Percentiles rank a stretch among this genome's conserved stretches.
Evolutionary conservation across 2,888 invertebrate species (phyloP).

Genomic region (Himalopsyche anomala): DNA sequence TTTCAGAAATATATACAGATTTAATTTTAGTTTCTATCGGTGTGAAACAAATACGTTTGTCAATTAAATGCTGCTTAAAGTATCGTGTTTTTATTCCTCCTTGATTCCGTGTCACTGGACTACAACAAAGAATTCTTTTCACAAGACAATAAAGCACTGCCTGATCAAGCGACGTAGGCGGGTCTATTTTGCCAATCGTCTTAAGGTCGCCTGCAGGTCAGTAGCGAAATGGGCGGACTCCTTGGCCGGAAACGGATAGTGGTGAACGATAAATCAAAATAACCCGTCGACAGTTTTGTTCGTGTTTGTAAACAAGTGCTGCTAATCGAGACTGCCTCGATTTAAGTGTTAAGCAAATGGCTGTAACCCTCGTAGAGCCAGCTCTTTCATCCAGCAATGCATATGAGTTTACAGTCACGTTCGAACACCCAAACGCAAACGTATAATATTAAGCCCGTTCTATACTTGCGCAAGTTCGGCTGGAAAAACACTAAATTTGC

Average conservation of each 20-base stretch:
- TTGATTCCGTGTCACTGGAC: no score
- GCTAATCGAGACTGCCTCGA: slow-evolving; percentile 10
- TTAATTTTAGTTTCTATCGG: no score
- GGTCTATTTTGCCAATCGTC: neutral
- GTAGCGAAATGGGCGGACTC: slow-evolving; percentile 7
- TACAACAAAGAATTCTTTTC: no score
- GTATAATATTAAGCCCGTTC: no score
- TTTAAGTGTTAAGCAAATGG: neutral
- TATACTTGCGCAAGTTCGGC: no score
- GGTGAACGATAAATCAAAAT: slow-evolving; percentile 31
- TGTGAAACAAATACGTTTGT: no score
- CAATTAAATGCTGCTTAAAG: no score
- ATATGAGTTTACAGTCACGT: neutral
- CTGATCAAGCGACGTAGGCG: neutral
- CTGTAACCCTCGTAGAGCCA: slow-evolving; percentile 6
- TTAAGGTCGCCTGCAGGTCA: slow-evolving; percentile 36
- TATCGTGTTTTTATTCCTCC: no score
- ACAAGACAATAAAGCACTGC: neutral
- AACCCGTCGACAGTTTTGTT: slow-evolving; percentile 5
- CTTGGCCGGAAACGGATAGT: slow-evolving; percentile 43
- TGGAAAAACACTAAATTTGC: no score
- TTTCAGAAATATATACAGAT: no score
- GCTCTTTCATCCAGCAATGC: neutral
- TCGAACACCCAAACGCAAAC: no score
- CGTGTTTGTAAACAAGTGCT: slow-evolving; percentile 37